Evolutionary conservation across 2,797 vertebrate genomes (phyloP).

Genomic region (Macropodus opercularis): DNA sequence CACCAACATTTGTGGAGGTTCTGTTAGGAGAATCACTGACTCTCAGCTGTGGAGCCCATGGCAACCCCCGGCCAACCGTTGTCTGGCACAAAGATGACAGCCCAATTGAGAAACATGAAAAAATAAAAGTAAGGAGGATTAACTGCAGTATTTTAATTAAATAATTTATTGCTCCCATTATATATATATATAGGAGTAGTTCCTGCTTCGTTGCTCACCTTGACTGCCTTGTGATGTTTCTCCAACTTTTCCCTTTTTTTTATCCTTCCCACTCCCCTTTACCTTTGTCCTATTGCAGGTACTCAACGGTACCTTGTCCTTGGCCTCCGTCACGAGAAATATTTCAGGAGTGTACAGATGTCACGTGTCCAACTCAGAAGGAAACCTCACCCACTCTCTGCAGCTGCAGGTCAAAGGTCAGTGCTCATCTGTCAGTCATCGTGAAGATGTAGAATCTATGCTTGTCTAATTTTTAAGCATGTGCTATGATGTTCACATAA

Average conservation of each 20-base stretch:
- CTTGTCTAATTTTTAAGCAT: background rate
- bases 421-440: conserved; percentile 43
- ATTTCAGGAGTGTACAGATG: conserved; percentile 91
- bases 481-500: conserved; percentile 5
- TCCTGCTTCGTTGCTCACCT: conserved; percentile 30
- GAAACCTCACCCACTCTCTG: conserved; percentile 87
- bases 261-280: conserved; percentile 19
- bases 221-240: conserved; percentile 16
- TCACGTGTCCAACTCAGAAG: conserved; percentile 92
- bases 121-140: conserved; percentile 84
- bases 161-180: conserved; percentile 44
- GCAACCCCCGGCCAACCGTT: conserved; percentile 90
- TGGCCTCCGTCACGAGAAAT: conserved; percentile 82
- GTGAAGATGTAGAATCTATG: conserved; percentile 14
- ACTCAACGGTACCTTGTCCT: conserved; percentile 88
- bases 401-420: conserved; percentile 94
- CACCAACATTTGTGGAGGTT: conserved; percentile 89
- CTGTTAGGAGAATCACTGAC: conserved; percentile 84
- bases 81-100: conserved; percentile 89
- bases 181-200: conserved; percentile 27
- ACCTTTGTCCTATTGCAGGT: conserved; percentile 76
- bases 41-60: conserved; percentile 88
- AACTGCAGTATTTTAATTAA: conserved; percentile 41
- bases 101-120: conserved; percentile 79
- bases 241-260: conserved; percentile 21